A percentile compares a stretch with the other conserved stretches of the same genome.
phyloP scores from a whole-genome alignment of 2,113 vertebrate species.

The Burhinus oedicnemus region DNA sequence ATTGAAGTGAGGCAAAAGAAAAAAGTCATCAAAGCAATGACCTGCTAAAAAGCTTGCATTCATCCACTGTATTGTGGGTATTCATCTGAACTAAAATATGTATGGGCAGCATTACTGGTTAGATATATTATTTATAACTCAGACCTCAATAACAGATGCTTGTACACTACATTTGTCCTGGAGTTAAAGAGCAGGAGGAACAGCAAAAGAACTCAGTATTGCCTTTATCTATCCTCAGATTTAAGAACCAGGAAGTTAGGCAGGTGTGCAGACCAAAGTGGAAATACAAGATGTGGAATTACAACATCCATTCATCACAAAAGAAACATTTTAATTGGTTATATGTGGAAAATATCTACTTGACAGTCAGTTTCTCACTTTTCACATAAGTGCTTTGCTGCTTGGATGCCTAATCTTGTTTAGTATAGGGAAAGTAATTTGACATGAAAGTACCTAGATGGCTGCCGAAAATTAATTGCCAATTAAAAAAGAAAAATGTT shows the following conservation, averaged over 20 bases:
- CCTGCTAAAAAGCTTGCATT: slow-evolving; percentile 50
- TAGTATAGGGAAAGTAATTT: slow-evolving; percentile 85
- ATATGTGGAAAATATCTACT: slow-evolving; percentile 84
- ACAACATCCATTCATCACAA: slow-evolving; percentile 82
- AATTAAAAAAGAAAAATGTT: slow-evolving; percentile 91
- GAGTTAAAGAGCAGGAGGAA: slow-evolving; percentile 12
- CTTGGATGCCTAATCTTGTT: slow-evolving; percentile 85
- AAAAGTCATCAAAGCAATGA: slow-evolving; percentile 47
- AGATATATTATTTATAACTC: slow-evolving; percentile 50
- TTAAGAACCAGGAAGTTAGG: slow-evolving; percentile 54
- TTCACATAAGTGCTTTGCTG: slow-evolving; percentile 83
- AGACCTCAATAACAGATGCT: slow-evolving; percentile 12
- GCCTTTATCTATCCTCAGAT: slow-evolving; percentile 45
- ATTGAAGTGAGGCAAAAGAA: slow-evolving; percentile 42
- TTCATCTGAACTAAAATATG: slow-evolving; percentile 54
- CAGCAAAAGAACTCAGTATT: slow-evolving; percentile 1
- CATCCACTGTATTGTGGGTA: not conserved
- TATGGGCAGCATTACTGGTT: slow-evolving; percentile 22
- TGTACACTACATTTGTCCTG: slow-evolving; percentile 16
- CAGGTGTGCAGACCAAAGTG: slow-evolving; percentile 68
- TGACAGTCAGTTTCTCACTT: slow-evolving; percentile 86
- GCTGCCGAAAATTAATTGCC: slow-evolving; percentile 88
- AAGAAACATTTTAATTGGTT: slow-evolving; percentile 87
- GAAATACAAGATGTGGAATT: slow-evolving; percentile 77
- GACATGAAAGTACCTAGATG: slow-evolving; percentile 87